Base-by-base conservation (phyloP, 2,888 invertebrate genomes). In the Strigamia maritima region DNA sequence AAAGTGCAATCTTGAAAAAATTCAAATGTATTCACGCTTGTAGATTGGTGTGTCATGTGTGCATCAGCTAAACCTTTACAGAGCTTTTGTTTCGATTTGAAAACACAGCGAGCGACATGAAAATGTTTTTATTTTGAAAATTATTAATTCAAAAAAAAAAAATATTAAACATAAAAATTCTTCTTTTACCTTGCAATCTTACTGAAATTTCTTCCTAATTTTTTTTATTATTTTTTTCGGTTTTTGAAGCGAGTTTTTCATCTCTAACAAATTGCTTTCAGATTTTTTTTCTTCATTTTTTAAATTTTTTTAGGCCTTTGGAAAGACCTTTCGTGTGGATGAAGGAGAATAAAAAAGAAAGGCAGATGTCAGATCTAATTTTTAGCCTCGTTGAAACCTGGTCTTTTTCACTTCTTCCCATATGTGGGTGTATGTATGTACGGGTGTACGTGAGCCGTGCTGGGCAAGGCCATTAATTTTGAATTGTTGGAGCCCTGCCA, bases 401-500 rank as follows among this genome's bases (percentile, higher is more conserved):
- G 44, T 44, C 44, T 44, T 44, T 44, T 44, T 44, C 44, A 16
- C 44, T 44, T 16, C 16, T 44, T 44, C 8, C 44, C 14, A 35
- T 35, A 35, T 35, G 35, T 35, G 35, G 12, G 44, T 3, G 44
- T 14, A 2, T 19, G 54, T 54, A 19, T 54, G 54, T 54, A 54
- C 14, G 54, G n/a, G 22, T 19, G 54, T 54, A 54, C 54, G 54
- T n/a, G n/a, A 54, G n/a, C n/a, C 54, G 54, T 54, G 54, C 54
- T 54, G 54, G 54, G 54, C 54, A 54, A 54, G 19, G 76, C 54
- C 54, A 77, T 77, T 77, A 77, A 77, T 77, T 77, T 77, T 77
- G 54, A 44, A 77, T 77, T 77, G 77, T 77, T 77, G 77, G 77
- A 77, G 77, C 22, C 54, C 54, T 77, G 77, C 77, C 77, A 77